Evolutionary conservation across 2,113 vertebrate species (phyloP).

Genomic region (Python bivittatus): DNA sequence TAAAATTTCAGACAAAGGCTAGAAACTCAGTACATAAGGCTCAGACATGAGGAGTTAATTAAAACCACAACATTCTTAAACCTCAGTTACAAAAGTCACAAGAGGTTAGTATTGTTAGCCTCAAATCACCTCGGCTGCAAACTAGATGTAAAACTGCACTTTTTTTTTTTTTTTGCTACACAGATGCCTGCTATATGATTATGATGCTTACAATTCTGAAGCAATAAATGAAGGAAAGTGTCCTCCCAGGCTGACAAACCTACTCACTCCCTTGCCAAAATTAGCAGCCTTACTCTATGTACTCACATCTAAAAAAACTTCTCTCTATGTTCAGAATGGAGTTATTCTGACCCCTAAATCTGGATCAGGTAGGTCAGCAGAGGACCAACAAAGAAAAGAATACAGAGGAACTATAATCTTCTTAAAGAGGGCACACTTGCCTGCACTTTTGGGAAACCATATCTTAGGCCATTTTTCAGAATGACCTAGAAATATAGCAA

Average conservation of each 20-base stretch:
- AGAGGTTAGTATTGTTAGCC: background rate
- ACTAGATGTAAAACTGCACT: background rate
- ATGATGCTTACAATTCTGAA: background rate
- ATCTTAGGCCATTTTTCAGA: background rate
- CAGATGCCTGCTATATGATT: background rate
- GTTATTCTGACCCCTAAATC: background rate
- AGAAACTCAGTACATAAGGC: background rate
- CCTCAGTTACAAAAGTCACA: background rate
- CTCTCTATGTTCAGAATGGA: background rate
- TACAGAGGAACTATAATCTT: background rate
- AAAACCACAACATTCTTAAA: background rate
- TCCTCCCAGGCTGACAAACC: background rate
- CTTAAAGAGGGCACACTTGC: background rate
- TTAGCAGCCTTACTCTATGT: background rate
- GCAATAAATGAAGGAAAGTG: background rate
- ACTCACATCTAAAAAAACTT: background rate
- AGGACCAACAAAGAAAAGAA: background rate
- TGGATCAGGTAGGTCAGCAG: background rate
- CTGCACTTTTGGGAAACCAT: background rate
- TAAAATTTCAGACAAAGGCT: slow-evolving; percentile 1
- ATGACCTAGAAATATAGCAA: background rate
- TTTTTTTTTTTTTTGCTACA: background rate
- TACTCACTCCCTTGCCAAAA: background rate
- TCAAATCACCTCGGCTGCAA: slow-evolving; percentile 7
- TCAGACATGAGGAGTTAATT: background rate